Evolutionary conservation across 1,140 invertebrate species (phyloP), one percentile per base, ranked within the genome.

Genomic region (Cotesia typhae): DNA sequence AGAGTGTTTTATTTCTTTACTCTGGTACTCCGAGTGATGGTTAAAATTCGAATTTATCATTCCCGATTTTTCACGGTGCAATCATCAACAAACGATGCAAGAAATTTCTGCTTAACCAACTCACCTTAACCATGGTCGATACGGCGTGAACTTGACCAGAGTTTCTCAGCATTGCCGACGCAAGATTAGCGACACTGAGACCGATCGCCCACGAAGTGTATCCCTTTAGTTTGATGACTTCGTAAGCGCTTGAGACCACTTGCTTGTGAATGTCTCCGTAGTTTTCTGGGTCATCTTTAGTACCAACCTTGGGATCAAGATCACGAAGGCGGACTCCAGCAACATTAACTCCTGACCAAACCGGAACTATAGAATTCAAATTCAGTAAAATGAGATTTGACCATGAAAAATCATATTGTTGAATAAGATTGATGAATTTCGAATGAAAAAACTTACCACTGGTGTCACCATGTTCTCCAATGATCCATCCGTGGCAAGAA

Each of bases 191-290:
- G 0, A 94, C 90, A 79, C 94, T 95, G n/a, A 96, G 87, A 10
- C 95, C 94, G 78, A 96, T 95, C 12, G 94, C 95, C 94, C 94
- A 96, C 28, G 93, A 95, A 2, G 95, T 96, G 85, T 96, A 96
- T 1, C 95, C 94, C 85, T 96, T 96, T 74, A 96, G 87, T 82
- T 92, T 92, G 83, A 96, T 96, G n/a, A 96, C 92, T 84, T 96
- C 92, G 83, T 96, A 96, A 7, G 94, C 95, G 76, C 94, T 95
- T 75, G 92, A 87, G 4, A 97, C 92, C 1, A 97, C 95, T 77
- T 94, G 89, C 66, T 90, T 90, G 80, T 95, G 94, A 12, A 96
- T 82, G 36, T 93, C 89, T 66, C 89, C 85, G 93, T 94, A 97
- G 59, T 94, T 89, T 82, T 97, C 94, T 7, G 88, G 84, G 81